Evolutionary conservation across 2,888 invertebrate species (phyloP).

Genomic region (Gymnocheta viridis): DNA sequence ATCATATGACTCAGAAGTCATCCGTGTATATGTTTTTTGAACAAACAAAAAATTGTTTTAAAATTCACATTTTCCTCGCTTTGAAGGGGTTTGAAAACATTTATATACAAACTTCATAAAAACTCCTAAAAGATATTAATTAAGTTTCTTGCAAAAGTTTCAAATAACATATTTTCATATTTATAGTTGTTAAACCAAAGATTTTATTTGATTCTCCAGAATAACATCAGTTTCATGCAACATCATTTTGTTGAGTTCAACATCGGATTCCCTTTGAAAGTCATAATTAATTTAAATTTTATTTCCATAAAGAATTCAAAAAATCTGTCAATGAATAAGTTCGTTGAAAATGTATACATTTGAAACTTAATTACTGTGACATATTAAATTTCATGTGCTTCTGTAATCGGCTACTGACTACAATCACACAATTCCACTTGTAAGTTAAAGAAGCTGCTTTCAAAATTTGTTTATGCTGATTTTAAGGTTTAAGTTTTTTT

Average conservation of each 20-base stretch:
- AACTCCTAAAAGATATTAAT: too few species aligned
- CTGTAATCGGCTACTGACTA: constrained; percentile 41
- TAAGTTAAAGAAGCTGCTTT: constrained; percentile 19
- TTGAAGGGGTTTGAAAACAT: too few species aligned
- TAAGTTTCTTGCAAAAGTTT: background rate
- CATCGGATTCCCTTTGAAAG: background rate
- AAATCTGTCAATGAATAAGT: background rate
- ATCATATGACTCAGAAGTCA: background rate
- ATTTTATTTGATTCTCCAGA: background rate
- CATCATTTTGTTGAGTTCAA: background rate
- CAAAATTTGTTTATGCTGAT: constrained; percentile 36
- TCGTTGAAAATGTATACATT: background rate
- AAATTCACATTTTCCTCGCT: background rate
- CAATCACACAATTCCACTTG: constrained; percentile 7
- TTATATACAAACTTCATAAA: too few species aligned
- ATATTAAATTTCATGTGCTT: constrained; percentile 65
- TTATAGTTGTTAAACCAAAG: background rate
- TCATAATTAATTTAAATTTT: constrained; percentile 10
- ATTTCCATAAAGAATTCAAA: background rate
- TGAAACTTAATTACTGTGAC: constrained; percentile 17
- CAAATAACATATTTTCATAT: background rate
- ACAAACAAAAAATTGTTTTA: too few species aligned
- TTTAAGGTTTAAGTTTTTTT: constrained; percentile 27
- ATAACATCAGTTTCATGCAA: background rate
- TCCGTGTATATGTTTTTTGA: too few species aligned